phyloP scores from a whole-genome alignment of 2,888 invertebrate genomes.

The Lepidochrysops patricia region DNA sequence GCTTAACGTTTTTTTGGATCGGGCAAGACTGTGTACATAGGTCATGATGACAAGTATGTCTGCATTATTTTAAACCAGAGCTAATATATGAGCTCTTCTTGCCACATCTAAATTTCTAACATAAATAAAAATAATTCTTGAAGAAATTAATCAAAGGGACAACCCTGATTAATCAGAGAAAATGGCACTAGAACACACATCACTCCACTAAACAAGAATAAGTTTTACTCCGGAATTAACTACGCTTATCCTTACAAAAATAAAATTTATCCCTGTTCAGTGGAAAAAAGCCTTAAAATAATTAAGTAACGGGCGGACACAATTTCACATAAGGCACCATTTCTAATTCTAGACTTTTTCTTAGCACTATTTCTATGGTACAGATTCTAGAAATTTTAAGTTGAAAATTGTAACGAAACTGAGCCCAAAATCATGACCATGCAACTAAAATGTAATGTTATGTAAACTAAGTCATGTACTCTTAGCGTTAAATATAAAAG shows the following conservation, averaged over 20 bases:
- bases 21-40: too few relatives aligned
- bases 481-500: not conserved
- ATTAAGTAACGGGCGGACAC: slow-evolving; percentile 48
- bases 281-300: not conserved
- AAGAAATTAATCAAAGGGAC: not conserved
- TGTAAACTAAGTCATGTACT: not conserved
- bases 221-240: not conserved
- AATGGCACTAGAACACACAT: not conserved
- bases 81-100: too few relatives aligned
- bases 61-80: too few relatives aligned
- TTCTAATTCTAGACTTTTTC: not conserved
- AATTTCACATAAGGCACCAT: slow-evolving; percentile 65
- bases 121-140: not conserved
- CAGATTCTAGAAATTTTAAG: not conserved
- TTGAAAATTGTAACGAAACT: not conserved
- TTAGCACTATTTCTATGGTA: too few relatives aligned
- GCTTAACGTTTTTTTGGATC: too few relatives aligned
- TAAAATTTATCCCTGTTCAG: not conserved
- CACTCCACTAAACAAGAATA: not conserved
- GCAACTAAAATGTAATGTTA: not conserved
- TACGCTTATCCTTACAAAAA: not conserved
- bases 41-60: too few relatives aligned
- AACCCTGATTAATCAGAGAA: not conserved
- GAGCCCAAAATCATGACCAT: not conserved
- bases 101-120: not conserved